Evolutionary conservation across 2,888 invertebrate species (phyloP).

Genomic region (Plebejus anna): DNA sequence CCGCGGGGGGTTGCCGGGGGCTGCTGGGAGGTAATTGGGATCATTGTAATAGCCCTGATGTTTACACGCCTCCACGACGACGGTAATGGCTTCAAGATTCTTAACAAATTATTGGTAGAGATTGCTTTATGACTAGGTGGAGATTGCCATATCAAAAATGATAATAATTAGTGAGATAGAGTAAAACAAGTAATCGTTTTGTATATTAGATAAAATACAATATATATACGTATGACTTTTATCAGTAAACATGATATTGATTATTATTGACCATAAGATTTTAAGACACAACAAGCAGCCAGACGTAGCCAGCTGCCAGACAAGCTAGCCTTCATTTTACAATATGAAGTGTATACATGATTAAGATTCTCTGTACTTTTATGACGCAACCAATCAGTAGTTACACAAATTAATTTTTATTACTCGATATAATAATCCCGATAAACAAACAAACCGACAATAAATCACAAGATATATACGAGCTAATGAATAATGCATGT

Average conservation of each 20-base stretch:
- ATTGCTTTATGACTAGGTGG: background rate
- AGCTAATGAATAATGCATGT: slow-evolving; percentile 65
- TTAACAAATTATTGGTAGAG: background rate
- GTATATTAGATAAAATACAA: background rate
- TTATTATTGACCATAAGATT: background rate
- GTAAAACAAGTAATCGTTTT: background rate
- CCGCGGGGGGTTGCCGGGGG: slow-evolving; percentile 42
- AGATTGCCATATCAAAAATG: too few species aligned
- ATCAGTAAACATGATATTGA: background rate
- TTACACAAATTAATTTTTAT: background rate
- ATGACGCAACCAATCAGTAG: background rate
- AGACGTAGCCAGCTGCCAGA: background rate
- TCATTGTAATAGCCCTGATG: slow-evolving; percentile 46
- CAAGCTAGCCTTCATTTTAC: background rate
- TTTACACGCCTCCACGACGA: slow-evolving; percentile 7
- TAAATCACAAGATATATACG: slow-evolving; percentile 29
- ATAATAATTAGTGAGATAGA: background rate
- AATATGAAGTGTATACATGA: background rate
- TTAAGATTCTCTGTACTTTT: background rate
- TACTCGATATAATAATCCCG: slow-evolving; percentile 22
- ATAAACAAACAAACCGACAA: slow-evolving; percentile 28
- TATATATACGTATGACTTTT: background rate
- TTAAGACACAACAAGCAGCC: background rate
- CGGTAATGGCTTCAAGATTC: slow-evolving; percentile 3
- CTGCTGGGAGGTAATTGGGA: slow-evolving; percentile 46